Evolutionary conservation across 2,797 vertebrate genomes (phyloP).

Genomic region (Limnodromus scolopaceus): DNA sequence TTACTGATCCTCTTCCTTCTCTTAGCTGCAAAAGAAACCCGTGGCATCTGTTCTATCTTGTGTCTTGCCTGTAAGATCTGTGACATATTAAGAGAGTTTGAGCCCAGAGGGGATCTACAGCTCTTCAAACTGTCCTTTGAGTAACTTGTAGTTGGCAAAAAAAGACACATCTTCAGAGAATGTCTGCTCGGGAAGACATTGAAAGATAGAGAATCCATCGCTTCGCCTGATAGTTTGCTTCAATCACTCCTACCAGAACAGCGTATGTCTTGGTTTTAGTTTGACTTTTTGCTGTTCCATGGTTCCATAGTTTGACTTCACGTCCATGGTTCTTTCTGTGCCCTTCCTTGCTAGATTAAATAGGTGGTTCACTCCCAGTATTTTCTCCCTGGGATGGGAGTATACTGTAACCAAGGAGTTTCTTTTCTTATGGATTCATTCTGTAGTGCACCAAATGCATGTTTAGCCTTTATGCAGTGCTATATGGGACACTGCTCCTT

Average conservation of each 20-base stretch:
- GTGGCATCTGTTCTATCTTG: neutral
- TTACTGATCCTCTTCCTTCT: neutral
- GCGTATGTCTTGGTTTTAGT: neutral
- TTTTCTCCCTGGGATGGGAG: neutral
- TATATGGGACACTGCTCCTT: neutral
- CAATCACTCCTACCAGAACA: neutral
- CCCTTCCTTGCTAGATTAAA: neutral
- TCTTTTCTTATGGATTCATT: neutral
- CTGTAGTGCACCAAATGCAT: neutral
- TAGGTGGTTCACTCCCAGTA: neutral
- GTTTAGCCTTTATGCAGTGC: neutral
- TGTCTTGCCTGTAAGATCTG: neutral
- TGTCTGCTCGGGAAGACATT: neutral
- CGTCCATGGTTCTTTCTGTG: neutral
- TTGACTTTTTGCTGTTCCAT: neutral
- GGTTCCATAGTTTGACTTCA: too few species aligned
- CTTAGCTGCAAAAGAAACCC: neutral
- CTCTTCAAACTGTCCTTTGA: neutral
- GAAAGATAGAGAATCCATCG: neutral
- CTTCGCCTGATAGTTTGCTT: neutral
- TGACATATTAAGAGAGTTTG: neutral
- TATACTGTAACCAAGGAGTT: neutral
- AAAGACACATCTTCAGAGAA: neutral
- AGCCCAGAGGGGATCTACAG: neutral
- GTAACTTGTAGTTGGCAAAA: neutral